Evolutionary conservation across 2,888 invertebrate species (phyloP).

Genomic region (Meloe dianella): DNA sequence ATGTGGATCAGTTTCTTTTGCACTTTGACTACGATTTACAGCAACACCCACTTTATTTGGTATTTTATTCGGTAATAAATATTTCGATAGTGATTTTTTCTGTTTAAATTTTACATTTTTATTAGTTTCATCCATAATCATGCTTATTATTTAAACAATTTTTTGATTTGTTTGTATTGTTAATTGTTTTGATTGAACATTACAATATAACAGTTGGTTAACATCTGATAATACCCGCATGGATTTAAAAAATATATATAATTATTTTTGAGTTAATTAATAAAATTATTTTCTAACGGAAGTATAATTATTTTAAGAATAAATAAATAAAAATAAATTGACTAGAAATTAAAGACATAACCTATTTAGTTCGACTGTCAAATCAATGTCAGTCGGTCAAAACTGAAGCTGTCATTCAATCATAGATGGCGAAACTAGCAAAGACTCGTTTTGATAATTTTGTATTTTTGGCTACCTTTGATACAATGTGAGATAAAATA

Average conservation of each 20-base stretch:
- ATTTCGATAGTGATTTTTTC: constrained; percentile 53
- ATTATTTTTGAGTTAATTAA: background rate
- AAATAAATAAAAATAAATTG: background rate
- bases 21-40: constrained; percentile 48
- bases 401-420: too few relatives aligned
- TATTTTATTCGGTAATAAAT: constrained; percentile 53
- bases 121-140: constrained; percentile 51
- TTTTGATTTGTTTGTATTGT: background rate
- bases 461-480: too few relatives aligned
- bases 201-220: background rate
- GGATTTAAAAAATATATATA: too few relatives aligned
- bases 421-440: too few relatives aligned
- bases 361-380: background rate
- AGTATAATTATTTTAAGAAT: too few relatives aligned
- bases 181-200: background rate
- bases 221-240: background rate
- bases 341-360: constrained; percentile 1
- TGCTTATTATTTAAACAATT: constrained; percentile 22
- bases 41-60: constrained; percentile 58
- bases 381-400: background rate
- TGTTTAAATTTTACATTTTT: constrained; percentile 47
- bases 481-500: too few relatives aligned
- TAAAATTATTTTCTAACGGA: background rate
- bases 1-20: constrained; percentile 41
- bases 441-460: too few relatives aligned